phyloP scores from a whole-genome alignment of 2,888 invertebrate genomes.

The Polydrusus pterygomalis region DNA sequence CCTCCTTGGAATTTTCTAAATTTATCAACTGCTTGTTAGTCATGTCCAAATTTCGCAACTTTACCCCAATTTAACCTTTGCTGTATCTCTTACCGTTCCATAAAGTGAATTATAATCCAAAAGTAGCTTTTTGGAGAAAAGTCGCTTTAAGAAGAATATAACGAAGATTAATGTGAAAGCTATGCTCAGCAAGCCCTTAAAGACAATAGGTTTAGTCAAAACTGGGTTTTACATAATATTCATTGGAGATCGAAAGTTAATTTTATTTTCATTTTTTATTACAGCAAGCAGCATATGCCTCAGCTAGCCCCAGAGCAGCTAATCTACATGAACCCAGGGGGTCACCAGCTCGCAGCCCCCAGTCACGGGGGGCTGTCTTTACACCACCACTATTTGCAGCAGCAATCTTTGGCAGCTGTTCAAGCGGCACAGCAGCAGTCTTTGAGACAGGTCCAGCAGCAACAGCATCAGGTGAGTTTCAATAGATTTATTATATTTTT shows the following conservation, averaged over 20 bases:
- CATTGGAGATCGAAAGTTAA: background rate
- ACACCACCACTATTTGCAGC: constrained; percentile 65
- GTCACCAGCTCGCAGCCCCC: constrained; percentile 69
- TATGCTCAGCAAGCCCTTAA: too few relatives aligned
- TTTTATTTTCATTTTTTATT: background rate
- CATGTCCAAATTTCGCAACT: too few relatives aligned
- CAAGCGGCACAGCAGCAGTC: constrained; percentile 66
- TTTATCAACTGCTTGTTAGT: too few relatives aligned
- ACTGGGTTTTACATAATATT: background rate
- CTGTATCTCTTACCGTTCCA: too few relatives aligned
- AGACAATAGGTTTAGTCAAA: background rate
- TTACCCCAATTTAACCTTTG: too few relatives aligned
- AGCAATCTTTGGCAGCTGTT: constrained; percentile 63
- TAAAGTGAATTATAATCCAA: too few relatives aligned
- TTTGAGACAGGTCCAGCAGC: constrained; percentile 61
- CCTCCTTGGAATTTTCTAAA: too few relatives aligned
- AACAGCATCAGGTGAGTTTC: constrained; percentile 59
- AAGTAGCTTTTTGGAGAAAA: too few relatives aligned
- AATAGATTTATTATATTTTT: too few relatives aligned
- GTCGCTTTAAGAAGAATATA: too few relatives aligned
- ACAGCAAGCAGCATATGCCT: constrained; percentile 73
- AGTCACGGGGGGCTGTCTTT: constrained; percentile 71
- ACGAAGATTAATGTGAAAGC: too few relatives aligned
- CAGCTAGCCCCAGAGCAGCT: constrained; percentile 73
- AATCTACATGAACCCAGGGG: constrained; percentile 75